Base-by-base conservation (phyloP, 1,140 invertebrate species). In the Cheumatopsyche charites region DNA sequence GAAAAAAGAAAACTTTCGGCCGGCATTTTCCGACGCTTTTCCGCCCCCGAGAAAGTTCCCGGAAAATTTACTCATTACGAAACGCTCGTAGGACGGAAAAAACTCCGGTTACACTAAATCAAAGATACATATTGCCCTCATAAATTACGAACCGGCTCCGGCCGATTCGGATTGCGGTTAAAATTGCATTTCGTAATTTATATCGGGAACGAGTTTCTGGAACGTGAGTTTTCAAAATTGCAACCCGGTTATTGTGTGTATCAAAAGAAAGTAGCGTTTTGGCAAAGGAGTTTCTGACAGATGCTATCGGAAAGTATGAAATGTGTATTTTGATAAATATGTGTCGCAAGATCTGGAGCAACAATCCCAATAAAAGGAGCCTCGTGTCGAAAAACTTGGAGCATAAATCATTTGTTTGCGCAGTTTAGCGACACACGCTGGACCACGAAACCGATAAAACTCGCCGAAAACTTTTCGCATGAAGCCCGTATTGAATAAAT, bases 51-150 rank as follows among this genome's bases (percentile, higher is more conserved):
- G 42, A 63, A 42, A 29, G 41, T 69, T 13, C 7, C 1, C 7
- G 52, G 29, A 25, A 58, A 69, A 69, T 69, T 69, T 52, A 69
- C 45, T 69, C 52, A 69, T 69, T 69, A 69, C 67, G 7, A 17
- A 13, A 23, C 19, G 12, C 67, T 41, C 67, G 26, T 23, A 19
- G 36, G 29, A 29, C 19, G 43, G 2, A 21, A 62, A 70, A 70
- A 70, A 62, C 17, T 42, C 36, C 25, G n/a, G 49, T 26, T 36
- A 47, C 63, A 45, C 52, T 71, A 71, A 71, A 71, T 71, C 70
- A 65, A 65, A 71, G 43, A 47, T 71, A 71, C 70, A 63, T 71
- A 71, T 71, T 71, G 61, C 70, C 25, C 36, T 11, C 26, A 12
- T 65, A 71, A 65, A 71, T 71, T 71, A 65, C 61, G 1, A 12